These are phyloP conservation scores for Ceraclea dissimilis DNA, from an alignment of 2,888 invertebrate species.

Conservation along the genomic window DNA sequence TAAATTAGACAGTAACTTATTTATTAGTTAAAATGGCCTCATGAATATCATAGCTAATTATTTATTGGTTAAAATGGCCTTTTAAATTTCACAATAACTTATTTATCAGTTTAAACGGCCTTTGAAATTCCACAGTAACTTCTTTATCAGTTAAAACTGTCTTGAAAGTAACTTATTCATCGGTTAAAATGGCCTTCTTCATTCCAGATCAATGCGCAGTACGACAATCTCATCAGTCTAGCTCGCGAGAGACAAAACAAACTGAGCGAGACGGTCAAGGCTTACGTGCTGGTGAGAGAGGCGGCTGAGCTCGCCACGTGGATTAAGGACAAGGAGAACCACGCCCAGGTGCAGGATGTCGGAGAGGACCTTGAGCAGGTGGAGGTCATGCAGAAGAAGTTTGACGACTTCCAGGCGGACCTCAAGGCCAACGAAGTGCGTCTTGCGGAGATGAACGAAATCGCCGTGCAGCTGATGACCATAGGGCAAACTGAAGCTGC, in stretches of 20 bases:
- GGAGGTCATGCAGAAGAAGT: conserved; percentile 98
- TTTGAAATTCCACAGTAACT: no score
- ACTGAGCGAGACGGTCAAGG: conserved; percentile 95
- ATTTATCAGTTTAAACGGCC: no score
- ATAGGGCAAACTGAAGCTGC: conserved; percentile 98
- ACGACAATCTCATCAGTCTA: conserved; percentile 78
- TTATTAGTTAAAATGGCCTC: no score
- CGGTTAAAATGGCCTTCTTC: no score
- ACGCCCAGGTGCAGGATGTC: conserved; percentile 93
- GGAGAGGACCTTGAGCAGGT: conserved; percentile 98
- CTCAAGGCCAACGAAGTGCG: conserved; percentile 96
- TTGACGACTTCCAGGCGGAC: conserved; percentile 98
- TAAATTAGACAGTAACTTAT: no score
- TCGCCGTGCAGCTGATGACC: conserved; percentile 93
- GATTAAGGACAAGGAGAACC: conserved; percentile 98
- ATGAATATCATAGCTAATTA: no score
- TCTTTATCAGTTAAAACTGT: no score
- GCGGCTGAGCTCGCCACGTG: conserved; percentile 95
- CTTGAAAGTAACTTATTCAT: no score
- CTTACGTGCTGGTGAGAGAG: conserved; percentile 95
- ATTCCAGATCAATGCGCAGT: conserved; percentile 92
- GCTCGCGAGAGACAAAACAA: conserved; percentile 92
- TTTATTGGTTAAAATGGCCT: no score
- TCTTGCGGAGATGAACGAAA: conserved; percentile 98
- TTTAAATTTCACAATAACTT: no score